phyloP scores from a whole-genome alignment of 2,113 vertebrate genomes.

The Casuarius casuarius region DNA sequence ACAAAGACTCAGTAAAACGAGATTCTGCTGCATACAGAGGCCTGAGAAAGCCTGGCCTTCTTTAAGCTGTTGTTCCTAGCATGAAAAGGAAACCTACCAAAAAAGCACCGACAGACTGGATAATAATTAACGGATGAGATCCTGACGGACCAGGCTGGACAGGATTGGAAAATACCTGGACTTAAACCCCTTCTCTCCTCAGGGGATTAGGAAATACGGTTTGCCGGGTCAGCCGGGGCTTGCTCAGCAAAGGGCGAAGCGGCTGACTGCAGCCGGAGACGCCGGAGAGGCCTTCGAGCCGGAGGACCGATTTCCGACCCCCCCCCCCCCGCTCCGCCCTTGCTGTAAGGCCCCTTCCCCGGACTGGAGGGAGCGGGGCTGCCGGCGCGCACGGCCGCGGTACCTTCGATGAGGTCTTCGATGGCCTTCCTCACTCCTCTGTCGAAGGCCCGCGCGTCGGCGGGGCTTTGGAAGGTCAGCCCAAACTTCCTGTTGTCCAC shows the following conservation, averaged over 20 bases:
- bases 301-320: background rate
- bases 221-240: background rate
- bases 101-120: background rate
- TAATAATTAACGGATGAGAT: background rate
- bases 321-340: background rate
- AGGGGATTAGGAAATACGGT: background rate
- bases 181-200: background rate
- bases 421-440: slow-evolving; percentile 97
- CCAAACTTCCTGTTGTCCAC: slow-evolving; percentile 96
- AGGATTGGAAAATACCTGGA: background rate
- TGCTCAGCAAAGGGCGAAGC: background rate
- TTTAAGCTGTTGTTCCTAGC: background rate
- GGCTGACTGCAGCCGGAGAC: background rate
- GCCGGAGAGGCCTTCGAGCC: background rate
- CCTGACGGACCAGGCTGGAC: background rate
- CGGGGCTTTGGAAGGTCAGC: slow-evolving; percentile 96
- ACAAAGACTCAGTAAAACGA: too few relatives aligned
- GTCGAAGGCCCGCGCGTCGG: slow-evolving; percentile 96
- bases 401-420: slow-evolving; percentile 99
- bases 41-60: background rate
- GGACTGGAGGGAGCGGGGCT: background rate
- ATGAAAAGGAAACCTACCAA: background rate
- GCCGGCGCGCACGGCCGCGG: background rate
- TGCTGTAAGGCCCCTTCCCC: background rate
- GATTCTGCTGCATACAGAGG: too few relatives aligned